Base-by-base conservation (phyloP, 2,113 vertebrate genomes). In the Motacilla alba region DNA sequence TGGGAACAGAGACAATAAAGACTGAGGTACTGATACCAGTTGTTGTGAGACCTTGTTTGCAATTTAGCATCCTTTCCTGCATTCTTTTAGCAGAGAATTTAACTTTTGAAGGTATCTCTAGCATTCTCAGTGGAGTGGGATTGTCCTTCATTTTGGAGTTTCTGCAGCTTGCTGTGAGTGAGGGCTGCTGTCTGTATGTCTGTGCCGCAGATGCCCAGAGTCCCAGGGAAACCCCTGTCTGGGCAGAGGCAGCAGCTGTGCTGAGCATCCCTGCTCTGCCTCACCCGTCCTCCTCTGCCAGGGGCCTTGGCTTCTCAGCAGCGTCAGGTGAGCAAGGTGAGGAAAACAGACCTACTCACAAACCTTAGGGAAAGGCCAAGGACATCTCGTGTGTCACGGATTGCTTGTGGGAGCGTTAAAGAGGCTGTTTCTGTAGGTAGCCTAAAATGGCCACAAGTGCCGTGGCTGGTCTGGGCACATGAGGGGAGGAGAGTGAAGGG, bases 391-490 rank as follows among this genome's bases (percentile, higher is more conserved):
- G 67, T 44, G 20, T 21, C 9, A 0, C 4, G 31, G 46, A 18
- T 26, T 31, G 37, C 43, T 72, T 21, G 3, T 37, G 15, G 68
- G 26, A 62, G 33, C 7, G 1, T 21, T 53, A 6, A 33, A 22
- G 81, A 33, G 49, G 68, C 33, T 27, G 33, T 63, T 73, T 17
- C 47, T 37, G 33, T 31, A 10, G 66, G 15, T 6, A 3, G 13
- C 35, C 22, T 82, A 1, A 60, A 44, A 35, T 18, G 44, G 15
- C 23, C 53, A 11, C 44, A 6, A 4, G 46, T 35, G 26, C 46
- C 0, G 0, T 44, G 26, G 46, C 67, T 72, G 47, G 3, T 62
- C 33, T 37, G 47, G 56, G 47, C 39, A 16, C 39, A 6, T 2
- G 14, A 31, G 21, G 33, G 79, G 26, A 17, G 6, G 39, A 13